Evolutionary conservation across 2,113 vertebrate species (phyloP).

Genomic region (Crotalus tigris): DNA sequence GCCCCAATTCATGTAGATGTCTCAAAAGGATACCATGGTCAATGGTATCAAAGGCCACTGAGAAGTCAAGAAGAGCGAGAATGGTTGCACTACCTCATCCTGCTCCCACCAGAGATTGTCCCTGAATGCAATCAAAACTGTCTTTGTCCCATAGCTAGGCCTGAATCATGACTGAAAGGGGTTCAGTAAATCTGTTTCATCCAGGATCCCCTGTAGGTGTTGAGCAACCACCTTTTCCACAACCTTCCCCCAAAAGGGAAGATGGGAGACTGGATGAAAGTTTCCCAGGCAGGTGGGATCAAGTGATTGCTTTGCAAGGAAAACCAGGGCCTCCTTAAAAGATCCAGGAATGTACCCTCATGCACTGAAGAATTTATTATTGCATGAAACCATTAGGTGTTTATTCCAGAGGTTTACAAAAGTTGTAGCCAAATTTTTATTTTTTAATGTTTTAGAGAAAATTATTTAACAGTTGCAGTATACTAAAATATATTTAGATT

Average conservation of each 20-base stretch:
- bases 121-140: background rate
- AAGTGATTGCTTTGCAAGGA: background rate
- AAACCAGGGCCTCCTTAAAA: background rate
- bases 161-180: background rate
- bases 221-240: too few species aligned
- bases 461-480: background rate
- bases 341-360: background rate
- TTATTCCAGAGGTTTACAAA: background rate
- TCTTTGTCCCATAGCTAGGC: background rate
- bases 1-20: too few species aligned
- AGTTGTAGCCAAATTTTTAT: background rate
- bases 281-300: background rate
- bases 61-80: background rate
- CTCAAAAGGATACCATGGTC: too few species aligned
- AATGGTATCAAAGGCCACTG: background rate
- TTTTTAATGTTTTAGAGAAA: background rate
- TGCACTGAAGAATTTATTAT: background rate
- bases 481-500: background rate
- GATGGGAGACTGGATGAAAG: background rate
- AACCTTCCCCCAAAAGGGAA: background rate
- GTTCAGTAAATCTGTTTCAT: background rate
- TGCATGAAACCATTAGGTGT: background rate
- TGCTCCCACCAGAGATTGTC: background rate
- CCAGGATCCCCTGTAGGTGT: background rate
- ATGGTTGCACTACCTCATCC: background rate